phyloP scores from a whole-genome alignment of 2,797 vertebrate genomes.

The Clangula hyemalis region DNA sequence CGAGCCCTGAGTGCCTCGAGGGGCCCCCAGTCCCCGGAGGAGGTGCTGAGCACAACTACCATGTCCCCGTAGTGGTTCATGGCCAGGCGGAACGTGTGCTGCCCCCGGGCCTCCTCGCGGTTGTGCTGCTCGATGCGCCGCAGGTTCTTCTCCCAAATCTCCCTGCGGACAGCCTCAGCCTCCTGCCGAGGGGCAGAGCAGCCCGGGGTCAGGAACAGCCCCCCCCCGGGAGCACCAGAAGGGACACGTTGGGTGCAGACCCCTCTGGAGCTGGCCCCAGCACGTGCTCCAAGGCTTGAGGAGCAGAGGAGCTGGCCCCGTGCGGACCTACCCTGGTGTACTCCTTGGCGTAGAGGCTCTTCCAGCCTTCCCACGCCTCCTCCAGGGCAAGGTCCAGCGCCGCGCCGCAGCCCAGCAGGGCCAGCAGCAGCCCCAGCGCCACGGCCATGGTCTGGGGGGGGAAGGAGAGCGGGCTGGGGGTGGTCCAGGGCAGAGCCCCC shows the following conservation, averaged over 20 bases:
- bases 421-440: neutral
- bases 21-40: neutral
- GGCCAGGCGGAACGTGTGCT: conserved; percentile 29
- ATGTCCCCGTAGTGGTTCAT: conserved; percentile 65
- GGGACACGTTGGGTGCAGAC: neutral
- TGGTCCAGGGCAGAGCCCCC: neutral
- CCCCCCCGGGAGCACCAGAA: neutral
- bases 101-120: neutral
- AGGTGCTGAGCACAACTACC: neutral
- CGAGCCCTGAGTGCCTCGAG: neutral
- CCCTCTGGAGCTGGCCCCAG: fast-evolving
- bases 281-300: fast-evolving
- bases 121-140: conserved; percentile 49
- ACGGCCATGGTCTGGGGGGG: neutral
- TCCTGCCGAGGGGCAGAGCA: neutral
- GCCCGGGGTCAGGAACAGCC: fast-evolving
- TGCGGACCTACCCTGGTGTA: conserved; percentile 24
- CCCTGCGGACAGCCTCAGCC: neutral
- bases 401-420: fast-evolving
- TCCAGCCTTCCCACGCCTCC: conserved; percentile 49
- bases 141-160: conserved; percentile 63
- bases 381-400: neutral
- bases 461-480: fast-evolving
- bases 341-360: neutral
- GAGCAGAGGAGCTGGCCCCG: neutral